Conservation (phyloP, 2,113 vertebrate genomes). For the human (Homo sapiens) region GRCh38 chr2:137972501-137973000, state of each 20-base stretch:
- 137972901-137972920: constrained; percentile 41
- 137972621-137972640: constrained; percentile 27
- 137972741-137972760: constrained; percentile 52
- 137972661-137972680: constrained; percentile 51
- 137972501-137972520: constrained; percentile 44
- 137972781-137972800: constrained; percentile 64
- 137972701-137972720: constrained; percentile 58
- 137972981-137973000: background rate
- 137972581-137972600: constrained; percentile 48
- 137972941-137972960: constrained; percentile 6
- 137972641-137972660: constrained; percentile 11
- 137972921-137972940: constrained; percentile 24
- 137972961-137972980: constrained; percentile 46
- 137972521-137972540: constrained; percentile 31
- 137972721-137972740: constrained; percentile 11
- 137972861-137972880: constrained; percentile 72
- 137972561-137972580: background rate
- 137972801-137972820: constrained; percentile 69
- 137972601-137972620: constrained; percentile 32
- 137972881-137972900: constrained; percentile 60
- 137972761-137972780: constrained; percentile 48
- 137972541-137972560: constrained; percentile 33
- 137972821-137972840: constrained; percentile 70
- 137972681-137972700: constrained; percentile 16
- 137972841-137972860: constrained; percentile 75